phyloP scores from a whole-genome alignment of 2,113 vertebrate species.

The Melanerpes aurifrons region DNA sequence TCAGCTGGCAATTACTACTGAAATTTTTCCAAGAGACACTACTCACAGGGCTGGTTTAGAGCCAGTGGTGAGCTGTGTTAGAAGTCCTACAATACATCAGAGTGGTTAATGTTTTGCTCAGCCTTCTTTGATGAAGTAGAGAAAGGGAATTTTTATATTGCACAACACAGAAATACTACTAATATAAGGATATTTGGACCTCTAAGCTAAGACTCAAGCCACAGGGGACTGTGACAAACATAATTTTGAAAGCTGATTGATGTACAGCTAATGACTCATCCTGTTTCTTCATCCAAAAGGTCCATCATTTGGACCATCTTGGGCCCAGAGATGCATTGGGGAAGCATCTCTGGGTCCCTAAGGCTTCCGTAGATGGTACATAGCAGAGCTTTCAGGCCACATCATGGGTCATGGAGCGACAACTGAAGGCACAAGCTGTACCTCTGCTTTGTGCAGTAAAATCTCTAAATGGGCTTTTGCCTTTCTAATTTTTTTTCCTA shows the following conservation, averaged over 20 bases:
- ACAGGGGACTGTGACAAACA: neutral
- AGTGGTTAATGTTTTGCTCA: neutral
- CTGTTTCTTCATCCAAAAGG: neutral
- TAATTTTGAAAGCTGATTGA: neutral
- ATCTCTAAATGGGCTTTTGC: neutral
- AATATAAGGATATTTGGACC: neutral
- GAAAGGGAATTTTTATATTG: neutral
- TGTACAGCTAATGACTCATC: neutral
- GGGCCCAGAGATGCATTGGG: fast-evolving
- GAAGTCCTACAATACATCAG: neutral
- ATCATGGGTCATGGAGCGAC: neutral
- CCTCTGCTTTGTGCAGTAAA: neutral
- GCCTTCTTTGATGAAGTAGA: neutral
- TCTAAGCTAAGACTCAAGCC: neutral
- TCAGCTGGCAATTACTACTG: neutral
- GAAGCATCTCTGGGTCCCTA: fast-evolving
- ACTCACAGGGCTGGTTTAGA: neutral
- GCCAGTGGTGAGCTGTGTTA: neutral
- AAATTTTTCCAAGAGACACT: neutral
- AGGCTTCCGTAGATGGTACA: neutral
- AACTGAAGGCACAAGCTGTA: neutral
- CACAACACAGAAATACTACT: neutral
- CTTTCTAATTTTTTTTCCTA: too few species aligned
- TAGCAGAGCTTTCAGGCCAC: neutral
- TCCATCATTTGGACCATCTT: too few species aligned